These are phyloP conservation scores for Tetrax tetrax DNA, from an alignment of 2,113 vertebrate species.

Conservation along the genomic window DNA sequence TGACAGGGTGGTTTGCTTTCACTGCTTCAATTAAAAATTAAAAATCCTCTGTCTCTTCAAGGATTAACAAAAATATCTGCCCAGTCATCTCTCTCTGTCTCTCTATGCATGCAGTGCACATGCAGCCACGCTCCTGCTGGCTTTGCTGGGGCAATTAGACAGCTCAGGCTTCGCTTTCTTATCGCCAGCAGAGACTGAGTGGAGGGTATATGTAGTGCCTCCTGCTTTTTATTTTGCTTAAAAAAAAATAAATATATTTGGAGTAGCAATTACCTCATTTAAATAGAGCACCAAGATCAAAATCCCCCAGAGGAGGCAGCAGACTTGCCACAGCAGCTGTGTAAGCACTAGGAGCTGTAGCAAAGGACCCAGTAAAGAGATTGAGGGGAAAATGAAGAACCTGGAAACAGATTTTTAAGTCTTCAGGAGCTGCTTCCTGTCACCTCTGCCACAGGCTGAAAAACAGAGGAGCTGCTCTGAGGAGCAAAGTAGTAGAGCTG, in stretches of 20 bases:
- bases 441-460: not conserved
- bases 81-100: not conserved
- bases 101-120: not conserved
- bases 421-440: not conserved
- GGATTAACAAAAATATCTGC: not conserved
- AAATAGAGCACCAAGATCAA: not conserved
- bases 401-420: not conserved
- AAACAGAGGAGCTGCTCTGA: not conserved
- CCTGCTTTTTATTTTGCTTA: not conserved
- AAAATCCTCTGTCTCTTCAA: not conserved
- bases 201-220: not conserved
- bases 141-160: not conserved
- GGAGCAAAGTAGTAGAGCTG: not conserved
- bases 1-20: conserved; percentile 6
- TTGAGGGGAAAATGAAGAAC: not conserved
- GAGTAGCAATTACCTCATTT: not conserved
- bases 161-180: not conserved
- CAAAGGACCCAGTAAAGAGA: not conserved
- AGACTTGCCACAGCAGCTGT: not conserved
- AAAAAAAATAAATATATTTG: not conserved
- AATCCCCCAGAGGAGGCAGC: not conserved
- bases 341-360: not conserved
- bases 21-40: conserved; percentile 31
- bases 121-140: not conserved
- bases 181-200: accelerated